Evolutionary conservation across 2,797 vertebrate genomes (phyloP).

Genomic region (Passerculus sandwichensis): DNA sequence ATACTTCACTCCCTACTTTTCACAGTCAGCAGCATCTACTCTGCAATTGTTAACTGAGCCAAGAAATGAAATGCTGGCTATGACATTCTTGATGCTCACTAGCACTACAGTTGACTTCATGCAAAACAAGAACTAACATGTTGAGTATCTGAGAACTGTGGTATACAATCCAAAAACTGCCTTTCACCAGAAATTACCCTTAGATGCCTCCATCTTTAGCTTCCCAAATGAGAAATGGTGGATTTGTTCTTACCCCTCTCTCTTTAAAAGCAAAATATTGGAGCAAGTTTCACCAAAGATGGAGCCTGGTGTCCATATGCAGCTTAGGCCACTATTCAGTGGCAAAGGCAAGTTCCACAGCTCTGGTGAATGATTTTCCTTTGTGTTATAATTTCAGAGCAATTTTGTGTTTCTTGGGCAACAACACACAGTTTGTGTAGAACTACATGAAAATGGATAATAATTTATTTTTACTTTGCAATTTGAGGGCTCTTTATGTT

Average conservation of each 20-base stretch:
- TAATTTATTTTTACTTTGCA: background rate
- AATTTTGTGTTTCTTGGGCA: background rate
- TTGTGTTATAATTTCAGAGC: background rate
- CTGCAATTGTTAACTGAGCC: background rate
- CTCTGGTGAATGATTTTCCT: background rate
- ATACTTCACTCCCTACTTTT: background rate
- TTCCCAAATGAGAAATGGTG: background rate
- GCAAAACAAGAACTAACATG: background rate
- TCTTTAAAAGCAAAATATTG: background rate
- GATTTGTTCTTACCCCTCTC: background rate
- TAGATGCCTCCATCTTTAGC: background rate
- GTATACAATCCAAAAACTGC: background rate
- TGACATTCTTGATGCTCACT: background rate
- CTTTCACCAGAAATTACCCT: background rate
- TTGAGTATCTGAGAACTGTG: background rate
- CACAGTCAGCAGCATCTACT: constrained; percentile 4
- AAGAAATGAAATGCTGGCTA: constrained; percentile 10
- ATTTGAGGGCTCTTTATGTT: background rate
- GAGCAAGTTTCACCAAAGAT: background rate
- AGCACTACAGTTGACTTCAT: background rate
- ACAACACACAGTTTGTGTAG: background rate
- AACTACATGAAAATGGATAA: background rate
- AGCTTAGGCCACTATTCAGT: background rate
- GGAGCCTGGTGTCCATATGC: background rate
- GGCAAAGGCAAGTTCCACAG: background rate